phyloP scores from a whole-genome alignment of 1,140 invertebrate genomes.

The Zaprionus kolodkinae region DNA sequence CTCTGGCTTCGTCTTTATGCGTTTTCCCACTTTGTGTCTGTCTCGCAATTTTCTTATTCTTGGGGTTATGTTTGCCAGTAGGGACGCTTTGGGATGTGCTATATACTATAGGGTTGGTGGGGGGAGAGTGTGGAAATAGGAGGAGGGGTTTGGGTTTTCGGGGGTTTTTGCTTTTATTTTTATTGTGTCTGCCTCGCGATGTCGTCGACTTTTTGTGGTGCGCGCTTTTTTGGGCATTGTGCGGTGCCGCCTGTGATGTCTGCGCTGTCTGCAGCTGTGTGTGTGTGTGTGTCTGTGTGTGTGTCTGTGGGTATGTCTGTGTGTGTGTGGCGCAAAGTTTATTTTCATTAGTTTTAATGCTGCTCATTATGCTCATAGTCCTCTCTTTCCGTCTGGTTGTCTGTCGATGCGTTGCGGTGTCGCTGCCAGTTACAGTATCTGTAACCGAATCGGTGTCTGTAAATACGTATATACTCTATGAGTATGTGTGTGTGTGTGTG shows the following conservation, averaged over 20 bases:
- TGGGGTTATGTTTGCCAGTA: constrained; percentile 45
- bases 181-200: constrained; percentile 56
- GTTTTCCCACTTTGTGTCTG: constrained; percentile 72
- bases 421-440: constrained; percentile 19
- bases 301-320: constrained; percentile 41
- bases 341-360: constrained; percentile 81
- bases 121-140: too few relatives aligned
- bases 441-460: constrained; percentile 24
- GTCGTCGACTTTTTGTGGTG: constrained; percentile 70
- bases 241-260: constrained; percentile 22
- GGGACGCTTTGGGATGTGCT: too few relatives aligned
- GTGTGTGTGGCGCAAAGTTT: constrained; percentile 61
- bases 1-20: constrained; percentile 60
- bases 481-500: constrained; percentile 39
- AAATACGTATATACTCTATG: constrained; percentile 30
- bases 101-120: constrained; percentile 1
- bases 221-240: constrained; percentile 62
- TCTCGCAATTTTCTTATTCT: constrained; percentile 75
- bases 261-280: constrained; percentile 46
- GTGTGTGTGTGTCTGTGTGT: constrained; percentile 25
- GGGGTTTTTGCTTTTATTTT: constrained; percentile 71
- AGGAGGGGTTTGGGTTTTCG: constrained; percentile 7
- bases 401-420: constrained; percentile 31
- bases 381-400: background rate
- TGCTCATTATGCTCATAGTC: constrained; percentile 71